These are phyloP conservation scores for Hylaeus volcanicus DNA, from an alignment of 1,140 invertebrate species.

Conservation along the genomic window DNA sequence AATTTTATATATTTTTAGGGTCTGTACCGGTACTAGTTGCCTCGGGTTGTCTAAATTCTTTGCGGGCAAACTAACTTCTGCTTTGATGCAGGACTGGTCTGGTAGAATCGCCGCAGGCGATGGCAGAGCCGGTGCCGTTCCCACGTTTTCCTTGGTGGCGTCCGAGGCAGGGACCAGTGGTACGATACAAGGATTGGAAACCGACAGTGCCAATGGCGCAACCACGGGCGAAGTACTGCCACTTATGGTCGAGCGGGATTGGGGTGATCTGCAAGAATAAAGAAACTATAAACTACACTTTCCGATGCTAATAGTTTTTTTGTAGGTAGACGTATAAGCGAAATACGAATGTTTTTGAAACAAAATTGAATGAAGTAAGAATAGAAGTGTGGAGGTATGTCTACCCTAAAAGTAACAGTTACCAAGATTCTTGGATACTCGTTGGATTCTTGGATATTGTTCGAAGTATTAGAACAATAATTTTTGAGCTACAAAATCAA, in stretches of 20 bases:
- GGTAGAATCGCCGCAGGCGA: conserved; percentile 69
- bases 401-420: no score
- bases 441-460: no score
- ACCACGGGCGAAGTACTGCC: conserved; percentile 71
- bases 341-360: no score
- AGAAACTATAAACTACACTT: not conserved
- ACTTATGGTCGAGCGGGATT: conserved; percentile 58
- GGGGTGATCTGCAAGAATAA: conserved; percentile 63
- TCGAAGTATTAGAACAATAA: no score
- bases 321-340: no score
- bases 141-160: conserved; percentile 70
- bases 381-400: no score
- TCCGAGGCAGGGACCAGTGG: conserved; percentile 65
- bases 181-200: conserved; percentile 64
- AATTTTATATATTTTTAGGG: not conserved
- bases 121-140: conserved; percentile 63
- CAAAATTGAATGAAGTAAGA: no score
- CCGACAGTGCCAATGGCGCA: conserved; percentile 67
- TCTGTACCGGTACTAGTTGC: conserved; percentile 23
- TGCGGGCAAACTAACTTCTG: conserved; percentile 62
- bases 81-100: conserved; percentile 63
- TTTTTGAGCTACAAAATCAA: no score
- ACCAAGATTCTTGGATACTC: no score
- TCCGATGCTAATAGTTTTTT: no score
- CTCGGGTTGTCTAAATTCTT: not conserved